phyloP scores from a whole-genome alignment of 2,797 vertebrate genomes.

The Ctenopoma kingsleyae region DNA sequence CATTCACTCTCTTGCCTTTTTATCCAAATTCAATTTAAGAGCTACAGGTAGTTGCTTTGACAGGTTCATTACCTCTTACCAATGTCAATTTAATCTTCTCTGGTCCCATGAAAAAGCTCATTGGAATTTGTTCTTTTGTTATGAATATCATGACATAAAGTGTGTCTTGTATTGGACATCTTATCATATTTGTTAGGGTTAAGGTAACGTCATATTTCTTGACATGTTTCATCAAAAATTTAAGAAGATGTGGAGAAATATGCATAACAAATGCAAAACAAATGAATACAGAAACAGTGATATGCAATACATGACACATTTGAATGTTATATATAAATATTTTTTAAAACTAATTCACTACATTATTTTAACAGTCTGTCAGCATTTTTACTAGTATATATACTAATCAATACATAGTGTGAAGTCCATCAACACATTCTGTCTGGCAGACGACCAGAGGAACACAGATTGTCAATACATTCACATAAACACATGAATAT shows the following conservation, averaged over 20 bases:
- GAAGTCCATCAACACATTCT: not conserved
- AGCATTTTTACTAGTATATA: not conserved
- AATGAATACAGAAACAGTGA: not conserved
- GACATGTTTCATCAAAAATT: not conserved
- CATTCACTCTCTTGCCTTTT: conserved; percentile 77
- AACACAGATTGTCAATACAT: too few species aligned
- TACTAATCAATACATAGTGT: not conserved
- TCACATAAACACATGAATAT: too few species aligned
- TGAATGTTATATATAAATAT: too few species aligned
- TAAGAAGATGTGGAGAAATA: not conserved
- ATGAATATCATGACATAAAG: not conserved
- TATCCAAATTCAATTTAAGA: conserved; percentile 83
- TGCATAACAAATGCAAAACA: not conserved
- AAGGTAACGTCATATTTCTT: not conserved
- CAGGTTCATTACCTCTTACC: conserved; percentile 71
- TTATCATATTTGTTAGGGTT: not conserved
- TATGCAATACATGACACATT: not conserved
- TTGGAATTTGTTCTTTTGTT: not conserved
- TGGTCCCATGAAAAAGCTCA: not conserved
- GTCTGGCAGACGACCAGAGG: not conserved
- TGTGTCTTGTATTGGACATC: not conserved
- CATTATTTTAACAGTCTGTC: not conserved
- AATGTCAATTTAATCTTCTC: conserved; percentile 62
- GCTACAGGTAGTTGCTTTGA: conserved; percentile 55
- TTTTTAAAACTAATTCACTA: not conserved